Evolutionary conservation across 2,888 invertebrate genomes (phyloP), one percentile per base, ranked within the genome.

Genomic region (Gonocerus acuteangulatus): DNA sequence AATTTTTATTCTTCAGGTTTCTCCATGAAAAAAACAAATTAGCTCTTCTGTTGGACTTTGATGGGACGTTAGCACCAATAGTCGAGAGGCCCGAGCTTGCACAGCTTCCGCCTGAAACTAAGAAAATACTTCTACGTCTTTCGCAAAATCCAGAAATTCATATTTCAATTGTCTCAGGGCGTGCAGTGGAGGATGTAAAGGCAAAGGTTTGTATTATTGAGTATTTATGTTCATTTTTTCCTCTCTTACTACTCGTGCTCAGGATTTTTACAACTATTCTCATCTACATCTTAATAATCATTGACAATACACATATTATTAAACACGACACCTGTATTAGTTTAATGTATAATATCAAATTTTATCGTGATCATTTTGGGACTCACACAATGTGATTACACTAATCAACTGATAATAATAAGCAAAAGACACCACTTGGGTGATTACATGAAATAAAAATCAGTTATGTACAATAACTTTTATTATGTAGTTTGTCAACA

Each of bases 31-130:
- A 52, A 34, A 87, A 89, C 71, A 92, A 92, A 76, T 74, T 92
- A 71, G 91, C 91, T 0, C 76, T 92, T 1, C 75, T 91, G 0
- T 75, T 92, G 69, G 92, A 92, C 74, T 92, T 91, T 74, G 92
- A 92, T 72, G 92, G 92, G 23, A 92, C 92, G 1, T 75, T 92
- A 68, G 89, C 92, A 0, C 91, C 91, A 0, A 88, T 92, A 65
- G 91, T 91, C 0, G 89, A 90, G 0, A 91, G 91, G 76, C 92
- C 92, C 0, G 90, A 92, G 75, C 76, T 92, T 66, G 92, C 92
- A n/a, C 85, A 85, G 0, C 78, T 92, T 39, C 89, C 92, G 0
- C 76, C 85, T 9, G 91, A 92, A 75, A 89, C 91, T 6, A 90
- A 87, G 72, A 84, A 89, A 73, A 86, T 89, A 9, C 77, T 92